These are phyloP conservation scores for Cheilosia grossa DNA, from an alignment of 2,888 invertebrate species.

Conservation along the genomic window DNA sequence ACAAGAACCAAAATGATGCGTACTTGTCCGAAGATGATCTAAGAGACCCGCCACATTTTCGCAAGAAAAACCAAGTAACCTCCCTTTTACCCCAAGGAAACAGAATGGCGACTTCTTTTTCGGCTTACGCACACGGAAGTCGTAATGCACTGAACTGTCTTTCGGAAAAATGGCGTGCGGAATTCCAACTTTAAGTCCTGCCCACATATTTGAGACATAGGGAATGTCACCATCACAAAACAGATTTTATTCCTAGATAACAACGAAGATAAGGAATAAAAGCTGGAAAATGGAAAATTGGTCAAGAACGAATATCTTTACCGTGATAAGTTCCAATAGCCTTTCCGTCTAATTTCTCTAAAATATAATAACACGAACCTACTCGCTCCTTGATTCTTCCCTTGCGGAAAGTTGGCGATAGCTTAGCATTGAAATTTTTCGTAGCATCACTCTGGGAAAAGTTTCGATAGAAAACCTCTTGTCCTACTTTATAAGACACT, in stretches of 20 bases:
- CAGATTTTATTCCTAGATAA: neutral
- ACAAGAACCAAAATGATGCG: too few relatives aligned
- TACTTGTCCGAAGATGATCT: too few relatives aligned
- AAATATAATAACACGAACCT: neutral
- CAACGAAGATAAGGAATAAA: neutral
- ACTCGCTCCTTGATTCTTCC: neutral
- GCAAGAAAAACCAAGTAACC: too few relatives aligned
- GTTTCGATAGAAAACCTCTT: neutral
- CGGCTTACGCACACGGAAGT: too few relatives aligned
- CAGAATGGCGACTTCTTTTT: too few relatives aligned
- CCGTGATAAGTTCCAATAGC: neutral
- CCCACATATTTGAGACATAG: neutral
- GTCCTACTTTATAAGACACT: neutral
- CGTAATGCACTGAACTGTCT: too few relatives aligned
- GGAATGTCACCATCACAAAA: neutral
- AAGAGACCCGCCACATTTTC: too few relatives aligned
- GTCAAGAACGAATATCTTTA: neutral
- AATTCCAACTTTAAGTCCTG: neutral
- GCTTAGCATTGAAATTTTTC: constrained; percentile 1
- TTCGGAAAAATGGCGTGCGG: too few relatives aligned
- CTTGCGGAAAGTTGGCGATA: neutral
- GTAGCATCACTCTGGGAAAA: constrained; percentile 1
- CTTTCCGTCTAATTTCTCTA: neutral
- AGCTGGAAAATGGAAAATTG: neutral
- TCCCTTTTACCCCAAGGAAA: too few relatives aligned